Evolutionary conservation across 2,113 vertebrate species (phyloP), one percentile per base, ranked within the genome.

Genomic region (Toxotes jaculatrix): DNA sequence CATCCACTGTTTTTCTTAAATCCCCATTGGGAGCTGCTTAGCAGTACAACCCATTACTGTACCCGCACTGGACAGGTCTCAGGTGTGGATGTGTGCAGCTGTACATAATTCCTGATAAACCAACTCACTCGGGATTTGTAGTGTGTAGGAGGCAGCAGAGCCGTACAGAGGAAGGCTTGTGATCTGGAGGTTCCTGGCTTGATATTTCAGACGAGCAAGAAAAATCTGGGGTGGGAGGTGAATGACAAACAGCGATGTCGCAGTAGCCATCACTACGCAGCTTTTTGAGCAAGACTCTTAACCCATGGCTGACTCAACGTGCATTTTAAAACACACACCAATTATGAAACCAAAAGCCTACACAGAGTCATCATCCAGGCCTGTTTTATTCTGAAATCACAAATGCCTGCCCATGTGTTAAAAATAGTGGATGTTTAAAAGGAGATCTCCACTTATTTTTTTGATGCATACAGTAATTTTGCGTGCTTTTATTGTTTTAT

Each of bases 181-280:
- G 11, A 32, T 61, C n/a, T 45, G 34, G 19, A 70, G 23, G 40
- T 27, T 16, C 23, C 11, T 55, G 42, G 64, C n/a, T 64, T 68
- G 27, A 27, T 27, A 27, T 27, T 27, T 27, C 27, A 27, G 27
- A 77, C n/a, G 38, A 65, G 40, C 49, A 67, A n/a, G 40, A 53
- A n/a, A 42, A 11, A 7, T 71, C 10, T 34, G n/a, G 19, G 57
- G 27, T 43, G 56, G 42, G 51, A 78, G 62, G 71, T 85, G 49
- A 80, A 77, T 53, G 61, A 73, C 62, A 61, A 53, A 53, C 47
- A 19, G 40, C 9, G 19, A 38, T 3, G 1, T 71, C 7, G 69
- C 21, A 42, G 34, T 10, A 56, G 17, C 13, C 5, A 2, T 53
- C 62, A 68, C 10, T 16, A 32, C 55, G 60, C 14, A 4, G 43